Conservation (phyloP, 2,113 vertebrate species). For the Smithornis capensis region DNA sequence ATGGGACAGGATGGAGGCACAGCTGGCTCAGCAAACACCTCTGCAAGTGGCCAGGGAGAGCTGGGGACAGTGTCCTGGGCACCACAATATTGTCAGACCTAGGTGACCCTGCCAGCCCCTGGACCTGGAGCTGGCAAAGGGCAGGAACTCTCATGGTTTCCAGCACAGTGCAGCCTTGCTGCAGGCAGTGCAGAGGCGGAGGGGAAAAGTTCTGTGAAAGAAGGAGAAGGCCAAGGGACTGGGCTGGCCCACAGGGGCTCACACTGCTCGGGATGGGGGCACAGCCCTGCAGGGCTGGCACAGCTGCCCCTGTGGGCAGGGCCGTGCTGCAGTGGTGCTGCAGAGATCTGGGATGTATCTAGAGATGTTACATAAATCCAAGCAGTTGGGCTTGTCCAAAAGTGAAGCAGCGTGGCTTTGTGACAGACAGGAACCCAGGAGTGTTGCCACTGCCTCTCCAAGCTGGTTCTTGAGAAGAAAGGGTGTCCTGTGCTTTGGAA, state of each 20-base stretch:
- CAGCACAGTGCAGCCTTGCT: neutral
- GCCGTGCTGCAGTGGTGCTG: fast-evolving
- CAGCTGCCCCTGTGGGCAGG: fast-evolving
- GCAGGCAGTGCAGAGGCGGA: neutral
- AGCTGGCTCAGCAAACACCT: neutral
- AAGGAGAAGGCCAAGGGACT: neutral
- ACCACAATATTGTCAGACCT: neutral
- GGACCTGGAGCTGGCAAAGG: neutral
- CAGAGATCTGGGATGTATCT: fast-evolving
- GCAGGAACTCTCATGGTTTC: neutral
- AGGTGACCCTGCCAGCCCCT: neutral
- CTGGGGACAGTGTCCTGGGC: fast-evolving
- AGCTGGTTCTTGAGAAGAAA: neutral
- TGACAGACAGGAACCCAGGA: fast-evolving
- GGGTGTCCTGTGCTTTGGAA: neutral
- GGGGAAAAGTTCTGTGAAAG: neutral
- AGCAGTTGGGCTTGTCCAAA: neutral
- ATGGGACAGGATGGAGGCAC: neutral
- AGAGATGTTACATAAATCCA: neutral
- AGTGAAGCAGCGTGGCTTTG: fast-evolving
- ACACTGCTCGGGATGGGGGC: neutral
- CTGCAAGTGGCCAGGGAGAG: neutral
- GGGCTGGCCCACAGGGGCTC: neutral
- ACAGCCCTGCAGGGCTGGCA: fast-evolving
- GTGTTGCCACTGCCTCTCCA: neutral